Evolutionary conservation across 2,888 invertebrate genomes (phyloP).

Genomic region (Agriopis leucophaearia): DNA sequence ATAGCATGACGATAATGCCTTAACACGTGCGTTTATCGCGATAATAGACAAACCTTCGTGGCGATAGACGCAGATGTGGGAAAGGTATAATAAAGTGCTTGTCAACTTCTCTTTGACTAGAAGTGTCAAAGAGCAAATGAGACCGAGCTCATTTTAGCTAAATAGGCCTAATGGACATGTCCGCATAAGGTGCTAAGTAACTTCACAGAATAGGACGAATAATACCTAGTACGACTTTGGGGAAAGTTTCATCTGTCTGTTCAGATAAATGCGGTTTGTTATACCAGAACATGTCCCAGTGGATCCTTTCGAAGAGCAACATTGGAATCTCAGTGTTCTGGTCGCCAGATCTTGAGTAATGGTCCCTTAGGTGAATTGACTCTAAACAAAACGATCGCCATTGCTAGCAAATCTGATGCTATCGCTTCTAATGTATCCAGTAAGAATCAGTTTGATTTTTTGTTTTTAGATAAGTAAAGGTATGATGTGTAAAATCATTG

Average conservation of each 20-base stretch:
- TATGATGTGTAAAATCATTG: too few species aligned
- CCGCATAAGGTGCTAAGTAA: background rate
- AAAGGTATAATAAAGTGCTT: background rate
- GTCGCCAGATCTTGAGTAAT: constrained; percentile 49
- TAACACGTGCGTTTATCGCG: too few species aligned
- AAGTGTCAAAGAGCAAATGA: background rate
- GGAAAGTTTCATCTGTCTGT: constrained; percentile 10
- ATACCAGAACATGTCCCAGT: constrained; percentile 16
- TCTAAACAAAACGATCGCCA: constrained; percentile 58
- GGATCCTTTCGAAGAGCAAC: constrained; percentile 10
- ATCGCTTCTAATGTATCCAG: constrained; percentile 6
- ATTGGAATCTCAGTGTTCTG: constrained; percentile 43
- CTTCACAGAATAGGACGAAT: background rate
- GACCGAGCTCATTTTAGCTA: background rate
- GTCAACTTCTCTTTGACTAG: background rate
- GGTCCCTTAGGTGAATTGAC: constrained; percentile 47
- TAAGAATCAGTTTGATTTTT: background rate
- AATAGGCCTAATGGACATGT: too few species aligned
- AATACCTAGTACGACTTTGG: constrained; percentile 6
- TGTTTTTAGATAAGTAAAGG: too few species aligned
- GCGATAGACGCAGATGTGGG: too few species aligned
- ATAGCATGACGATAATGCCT: too few species aligned
- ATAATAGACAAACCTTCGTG: too few species aligned
- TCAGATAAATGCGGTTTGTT: constrained; percentile 9
- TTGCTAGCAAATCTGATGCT: constrained; percentile 24